These are phyloP conservation scores for Notodonta ziczac DNA, from an alignment of 2,888 invertebrate genomes.

Conservation along the genomic window DNA sequence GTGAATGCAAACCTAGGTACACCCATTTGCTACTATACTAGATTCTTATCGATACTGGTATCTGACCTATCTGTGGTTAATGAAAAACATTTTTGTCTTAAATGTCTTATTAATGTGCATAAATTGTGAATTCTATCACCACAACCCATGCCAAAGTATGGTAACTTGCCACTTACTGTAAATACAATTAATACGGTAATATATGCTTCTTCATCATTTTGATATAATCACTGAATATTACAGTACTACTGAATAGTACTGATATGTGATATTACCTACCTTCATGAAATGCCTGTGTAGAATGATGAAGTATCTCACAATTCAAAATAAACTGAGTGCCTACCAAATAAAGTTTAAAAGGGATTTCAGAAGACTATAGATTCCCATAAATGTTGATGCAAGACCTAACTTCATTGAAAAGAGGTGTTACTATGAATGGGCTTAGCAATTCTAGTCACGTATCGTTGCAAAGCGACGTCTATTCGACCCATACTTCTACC, in stretches of 20 bases:
- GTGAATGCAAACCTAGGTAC: slow-evolving; percentile 25
- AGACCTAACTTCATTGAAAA: slow-evolving; percentile 44
- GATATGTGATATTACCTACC: no score
- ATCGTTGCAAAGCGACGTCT: slow-evolving; percentile 65
- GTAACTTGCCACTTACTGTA: no score
- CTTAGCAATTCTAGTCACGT: slow-evolving; percentile 71
- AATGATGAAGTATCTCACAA: no score
- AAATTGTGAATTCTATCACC: no score
- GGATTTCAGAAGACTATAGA: slow-evolving; percentile 7
- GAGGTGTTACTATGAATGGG: slow-evolving; percentile 49
- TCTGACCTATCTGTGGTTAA: slow-evolving; percentile 11
- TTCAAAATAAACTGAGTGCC: no score
- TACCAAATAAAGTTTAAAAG: neutral
- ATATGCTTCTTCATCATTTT: no score
- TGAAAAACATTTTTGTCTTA: slow-evolving; percentile 12
- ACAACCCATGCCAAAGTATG: no score
- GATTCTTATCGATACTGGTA: slow-evolving; percentile 27
- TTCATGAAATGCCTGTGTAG: no score
- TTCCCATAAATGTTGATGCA: slow-evolving; percentile 16
- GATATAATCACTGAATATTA: no score
- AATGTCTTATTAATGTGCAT: slow-evolving; percentile 9
- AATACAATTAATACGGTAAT: no score
- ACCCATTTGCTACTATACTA: slow-evolving; percentile 13
- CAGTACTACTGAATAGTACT: no score
- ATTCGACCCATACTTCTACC: slow-evolving; percentile 62